Evolutionary conservation across 2,113 vertebrate species (phyloP), one percentile per base, ranked within the genome.

Genomic region (Manacus vitellinus): DNA sequence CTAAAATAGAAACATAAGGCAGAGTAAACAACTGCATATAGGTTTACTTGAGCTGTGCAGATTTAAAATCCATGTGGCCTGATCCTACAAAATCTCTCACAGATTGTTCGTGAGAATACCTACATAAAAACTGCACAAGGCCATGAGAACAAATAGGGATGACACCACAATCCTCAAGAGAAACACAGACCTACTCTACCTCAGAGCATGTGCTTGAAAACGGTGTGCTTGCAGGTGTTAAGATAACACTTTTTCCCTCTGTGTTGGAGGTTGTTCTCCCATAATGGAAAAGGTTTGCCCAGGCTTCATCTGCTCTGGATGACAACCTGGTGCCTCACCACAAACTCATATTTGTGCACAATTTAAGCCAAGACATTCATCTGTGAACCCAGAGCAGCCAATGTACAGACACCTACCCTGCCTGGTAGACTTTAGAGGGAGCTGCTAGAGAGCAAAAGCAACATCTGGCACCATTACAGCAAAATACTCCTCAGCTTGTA

Each of bases 1-100:
- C 99, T 99, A 89, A 77, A 91, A 89, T 0, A 91, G 85, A 90
- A 74, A 67, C 3, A 61, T 63, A 68, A 73, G 43, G 35, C 23
- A 86, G 37, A 4, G 6, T 72, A 59, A 68, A 88, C 28, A 83
- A 39, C 35, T 43, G 25, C 17, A 62, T 8, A 14, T 3, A 94
- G 30, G 20, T 89, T 85, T 88, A 68, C 25, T 77, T 2, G 2
- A 62, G 22, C 28, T 47, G 5, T 24, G 44, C 21, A 73, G 81
- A 77, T 66, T 79, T 79, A 77, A 88, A 93, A 79, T 85, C 55
- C 18, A 19, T 31, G 51, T 56, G 49, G 12, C 85, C 25, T 74
- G 30, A 85, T 63, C 33, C 75, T 37, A 46, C 14, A 78, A 47
- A 79, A 70, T 63, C 21, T 44, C 54, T 61, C 14, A 31, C 27